Conservation (phyloP, 1,140 invertebrate genomes). For the Drosophila melanogaster region Release_6_plus_ISO1_MT NT_037436.4:9763501-9764000, state of each 20-base stretch:
- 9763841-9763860: conserved; percentile 58
- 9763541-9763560: conserved; percentile 79
- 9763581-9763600: conserved; percentile 16
- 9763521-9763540: conserved; percentile 77
- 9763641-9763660: conserved; percentile 52
- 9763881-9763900: conserved; percentile 6
- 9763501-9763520: conserved; percentile 57
- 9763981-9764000: conserved; percentile 17
- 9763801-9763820: conserved; percentile 50
- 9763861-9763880: conserved; percentile 60
- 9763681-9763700: conserved; percentile 20
- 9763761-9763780: conserved; percentile 20
- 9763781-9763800: conserved; percentile 36
- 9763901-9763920: conserved; percentile 15
- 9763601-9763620: background rate
- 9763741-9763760: conserved; percentile 18
- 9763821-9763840: conserved; percentile 17
- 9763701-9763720: conserved; percentile 31
- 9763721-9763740: conserved; percentile 31
- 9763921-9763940: conserved; percentile 6
- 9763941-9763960: background rate
- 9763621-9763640: conserved; percentile 61
- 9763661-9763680: conserved; percentile 55
- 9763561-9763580: conserved; percentile 70
- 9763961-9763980: conserved; percentile 34